phyloP scores from a whole-genome alignment of 2,113 vertebrate species.

The Anthoscopus minutus region DNA sequence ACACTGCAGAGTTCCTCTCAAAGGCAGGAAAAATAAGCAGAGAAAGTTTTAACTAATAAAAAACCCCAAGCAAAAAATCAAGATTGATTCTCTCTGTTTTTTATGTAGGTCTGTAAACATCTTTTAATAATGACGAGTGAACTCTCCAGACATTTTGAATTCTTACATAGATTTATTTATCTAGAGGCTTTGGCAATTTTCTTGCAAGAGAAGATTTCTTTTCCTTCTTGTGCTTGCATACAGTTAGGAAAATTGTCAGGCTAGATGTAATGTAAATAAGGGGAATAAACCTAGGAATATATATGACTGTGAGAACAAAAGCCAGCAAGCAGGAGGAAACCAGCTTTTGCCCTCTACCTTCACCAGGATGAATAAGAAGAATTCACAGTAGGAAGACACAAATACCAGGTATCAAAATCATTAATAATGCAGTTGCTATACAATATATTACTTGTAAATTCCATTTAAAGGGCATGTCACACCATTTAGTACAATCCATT shows the following conservation, averaged over 20 bases:
- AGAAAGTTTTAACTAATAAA: not conserved
- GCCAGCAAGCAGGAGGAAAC: not conserved
- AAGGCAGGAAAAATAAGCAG: not conserved
- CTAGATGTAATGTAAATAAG: slow-evolving; percentile 17
- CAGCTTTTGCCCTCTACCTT: not conserved
- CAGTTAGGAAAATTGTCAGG: not conserved
- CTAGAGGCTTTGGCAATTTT: not conserved
- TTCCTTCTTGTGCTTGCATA: not conserved
- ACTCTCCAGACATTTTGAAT: not conserved
- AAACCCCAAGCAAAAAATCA: not conserved
- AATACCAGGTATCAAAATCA: slow-evolving; percentile 36
- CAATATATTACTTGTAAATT: slow-evolving; percentile 57
- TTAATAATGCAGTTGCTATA: slow-evolving; percentile 35
- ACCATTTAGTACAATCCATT: slow-evolving; percentile 48
- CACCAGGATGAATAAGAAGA: slow-evolving; percentile 33
- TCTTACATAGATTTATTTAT: not conserved
- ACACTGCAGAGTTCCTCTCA: not conserved
- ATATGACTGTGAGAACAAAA: not conserved
- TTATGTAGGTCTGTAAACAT: not conserved
- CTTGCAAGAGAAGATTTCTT: not conserved
- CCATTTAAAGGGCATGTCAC: slow-evolving; percentile 46
- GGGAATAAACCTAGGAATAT: not conserved
- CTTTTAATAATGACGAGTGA: not conserved
- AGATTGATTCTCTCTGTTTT: not conserved
- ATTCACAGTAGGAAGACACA: slow-evolving; percentile 22